Percentiles rank a stretch among this genome's conserved stretches.
Evolutionary conservation across 2,888 invertebrate genomes (phyloP).

Genomic region (Holacanthella duospinosa): DNA sequence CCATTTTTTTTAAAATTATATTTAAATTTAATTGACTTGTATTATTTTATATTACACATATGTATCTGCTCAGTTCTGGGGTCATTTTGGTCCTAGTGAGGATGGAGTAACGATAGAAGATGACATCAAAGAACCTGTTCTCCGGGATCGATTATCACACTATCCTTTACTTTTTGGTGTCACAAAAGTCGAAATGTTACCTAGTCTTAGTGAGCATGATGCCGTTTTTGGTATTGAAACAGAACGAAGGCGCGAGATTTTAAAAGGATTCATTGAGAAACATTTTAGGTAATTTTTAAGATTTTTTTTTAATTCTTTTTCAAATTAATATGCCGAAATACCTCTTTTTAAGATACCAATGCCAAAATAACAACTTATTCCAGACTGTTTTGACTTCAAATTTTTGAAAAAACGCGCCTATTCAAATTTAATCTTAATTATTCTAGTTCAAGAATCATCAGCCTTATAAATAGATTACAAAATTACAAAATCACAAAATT

Average conservation of each 20-base stretch:
- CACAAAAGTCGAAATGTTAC: slow-evolving; percentile 34
- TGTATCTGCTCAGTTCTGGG: slow-evolving; percentile 34
- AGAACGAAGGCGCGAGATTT: slow-evolving; percentile 75
- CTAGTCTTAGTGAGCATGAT: slow-evolving; percentile 34
- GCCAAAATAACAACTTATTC: too few relatives aligned
- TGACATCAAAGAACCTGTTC: slow-evolving; percentile 32
- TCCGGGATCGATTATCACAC: slow-evolving; percentile 33
- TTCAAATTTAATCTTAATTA: too few relatives aligned
- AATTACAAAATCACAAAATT: too few relatives aligned
- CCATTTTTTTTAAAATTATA: neutral
- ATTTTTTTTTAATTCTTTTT: neutral
- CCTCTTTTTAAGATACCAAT: too few relatives aligned
- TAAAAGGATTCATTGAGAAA: slow-evolving; percentile 75
- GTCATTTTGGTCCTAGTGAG: slow-evolving; percentile 32
- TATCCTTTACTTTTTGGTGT: slow-evolving; percentile 37
- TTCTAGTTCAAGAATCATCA: too few relatives aligned
- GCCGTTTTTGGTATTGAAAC: slow-evolving; percentile 73
- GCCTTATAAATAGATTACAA: too few relatives aligned
- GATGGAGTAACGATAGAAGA: slow-evolving; percentile 36
- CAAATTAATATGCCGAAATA: too few relatives aligned
- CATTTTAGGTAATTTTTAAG: slow-evolving; percentile 54
- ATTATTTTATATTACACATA: neutral
- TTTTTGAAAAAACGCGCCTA: too few relatives aligned
- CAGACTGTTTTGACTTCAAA: too few relatives aligned
- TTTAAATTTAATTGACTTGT: neutral